A percentile compares a stretch with the other conserved stretches of the same genome.
phyloP scores from a whole-genome alignment of 2,113 vertebrate species.

The Columba livia region DNA sequence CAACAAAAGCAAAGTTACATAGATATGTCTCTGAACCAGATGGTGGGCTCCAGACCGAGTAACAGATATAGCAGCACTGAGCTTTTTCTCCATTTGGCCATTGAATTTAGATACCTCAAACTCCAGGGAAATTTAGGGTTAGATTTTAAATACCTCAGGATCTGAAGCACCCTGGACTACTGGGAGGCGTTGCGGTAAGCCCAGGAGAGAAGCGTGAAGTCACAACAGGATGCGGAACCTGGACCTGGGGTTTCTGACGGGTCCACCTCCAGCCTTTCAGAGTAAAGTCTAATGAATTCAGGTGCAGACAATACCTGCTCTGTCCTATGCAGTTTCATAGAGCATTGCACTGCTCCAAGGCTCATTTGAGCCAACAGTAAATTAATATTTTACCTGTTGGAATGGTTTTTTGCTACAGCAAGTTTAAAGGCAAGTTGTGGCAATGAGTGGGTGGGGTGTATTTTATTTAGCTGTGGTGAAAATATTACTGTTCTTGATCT shows the following conservation, averaged over 20 bases:
- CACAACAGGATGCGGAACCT: neutral
- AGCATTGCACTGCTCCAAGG: neutral
- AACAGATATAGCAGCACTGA: neutral
- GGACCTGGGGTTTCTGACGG: neutral
- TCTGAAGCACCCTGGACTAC: neutral
- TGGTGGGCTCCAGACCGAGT: neutral
- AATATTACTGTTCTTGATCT: neutral
- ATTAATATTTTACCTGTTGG: conserved; percentile 45
- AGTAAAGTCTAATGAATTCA: neutral
- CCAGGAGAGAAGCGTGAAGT: neutral
- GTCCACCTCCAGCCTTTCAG: neutral
- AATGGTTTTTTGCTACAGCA: conserved; percentile 22
- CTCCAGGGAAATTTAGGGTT: neutral
- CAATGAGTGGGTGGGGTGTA: neutral
- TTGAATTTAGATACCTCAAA: neutral
- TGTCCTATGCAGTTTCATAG: neutral
- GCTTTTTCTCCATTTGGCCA: neutral
- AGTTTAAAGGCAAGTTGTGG: conserved; percentile 44
- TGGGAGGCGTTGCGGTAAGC: neutral
- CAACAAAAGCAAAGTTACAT: neutral
- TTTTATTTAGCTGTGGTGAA: conserved; percentile 34
- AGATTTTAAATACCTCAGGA: neutral
- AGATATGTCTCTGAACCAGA: neutral
- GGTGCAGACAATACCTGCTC: conserved; percentile 11
- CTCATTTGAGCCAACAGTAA: conserved; percentile 15